These are phyloP conservation scores for Sternarchorhynchus goeldii DNA, from an alignment of 2,797 vertebrate genomes.

Conservation along the genomic window DNA sequence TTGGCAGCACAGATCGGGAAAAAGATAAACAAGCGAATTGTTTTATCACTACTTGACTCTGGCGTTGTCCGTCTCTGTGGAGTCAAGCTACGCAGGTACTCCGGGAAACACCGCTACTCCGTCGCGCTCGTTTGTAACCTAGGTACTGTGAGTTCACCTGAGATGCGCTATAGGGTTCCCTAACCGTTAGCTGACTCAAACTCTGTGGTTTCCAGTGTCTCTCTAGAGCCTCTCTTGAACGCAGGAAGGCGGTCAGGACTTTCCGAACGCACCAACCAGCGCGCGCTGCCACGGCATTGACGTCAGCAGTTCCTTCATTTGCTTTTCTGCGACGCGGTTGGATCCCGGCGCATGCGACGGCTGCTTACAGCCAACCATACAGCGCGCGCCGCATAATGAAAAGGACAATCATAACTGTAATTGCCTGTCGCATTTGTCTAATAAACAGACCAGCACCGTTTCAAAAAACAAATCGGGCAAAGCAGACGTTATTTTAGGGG, in stretches of 20 bases:
- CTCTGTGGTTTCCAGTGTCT: slow-evolving; percentile 28
- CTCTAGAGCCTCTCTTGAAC: slow-evolving; percentile 35
- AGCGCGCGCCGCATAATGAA: no score
- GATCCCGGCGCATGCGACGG: no score
- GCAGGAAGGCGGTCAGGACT: slow-evolving; percentile 39
- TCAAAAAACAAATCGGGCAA: no score
- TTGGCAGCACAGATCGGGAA: slow-evolving; percentile 48
- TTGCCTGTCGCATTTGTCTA: no score
- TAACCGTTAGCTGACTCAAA: slow-evolving; percentile 44
- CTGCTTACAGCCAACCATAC: no score
- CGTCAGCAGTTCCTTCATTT: slow-evolving; percentile 71
- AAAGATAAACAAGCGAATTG: slow-evolving; percentile 49
- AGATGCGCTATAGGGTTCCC: slow-evolving; percentile 17
- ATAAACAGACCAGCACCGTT: no score
- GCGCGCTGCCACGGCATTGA: slow-evolving; percentile 67
- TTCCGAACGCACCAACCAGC: slow-evolving; percentile 50
- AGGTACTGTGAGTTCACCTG: slow-evolving; percentile 1
- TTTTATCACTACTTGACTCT: slow-evolving; percentile 29
- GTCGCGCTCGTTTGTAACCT: no score
- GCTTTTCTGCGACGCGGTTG: slow-evolving; percentile 21
- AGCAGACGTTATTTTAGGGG: no score
- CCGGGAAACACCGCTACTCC: not conserved
- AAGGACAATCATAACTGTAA: no score
- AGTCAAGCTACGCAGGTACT: not conserved
- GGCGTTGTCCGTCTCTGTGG: not conserved